These are phyloP conservation scores for Strigops habroptila DNA, from an alignment of 2,113 vertebrate species.

Conservation along the genomic window DNA sequence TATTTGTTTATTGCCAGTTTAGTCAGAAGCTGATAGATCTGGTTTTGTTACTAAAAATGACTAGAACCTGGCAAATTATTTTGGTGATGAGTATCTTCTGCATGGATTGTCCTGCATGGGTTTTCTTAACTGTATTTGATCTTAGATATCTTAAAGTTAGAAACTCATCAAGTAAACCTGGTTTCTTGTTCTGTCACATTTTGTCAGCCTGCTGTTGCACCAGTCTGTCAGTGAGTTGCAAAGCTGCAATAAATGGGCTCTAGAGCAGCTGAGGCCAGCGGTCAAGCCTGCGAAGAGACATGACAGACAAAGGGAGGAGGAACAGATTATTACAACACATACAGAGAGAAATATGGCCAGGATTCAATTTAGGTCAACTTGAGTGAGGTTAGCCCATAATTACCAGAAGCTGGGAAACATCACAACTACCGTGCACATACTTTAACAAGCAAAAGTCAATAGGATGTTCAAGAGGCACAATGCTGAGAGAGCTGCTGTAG, in stretches of 20 bases:
- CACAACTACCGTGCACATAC: fast-evolving
- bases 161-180: not conserved
- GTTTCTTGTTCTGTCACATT: not conserved
- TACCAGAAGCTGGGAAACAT: not conserved
- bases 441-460: not conserved
- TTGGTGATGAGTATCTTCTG: not conserved
- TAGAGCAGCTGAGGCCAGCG: not conserved
- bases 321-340: not conserved
- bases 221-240: not conserved
- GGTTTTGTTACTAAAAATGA: not conserved
- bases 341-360: not conserved
- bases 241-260: fast-evolving
- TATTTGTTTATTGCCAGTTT: not conserved
- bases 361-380: not conserved
- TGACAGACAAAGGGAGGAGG: not conserved
- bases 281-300: fast-evolving
- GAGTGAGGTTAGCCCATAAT: not conserved
- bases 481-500: fast-evolving
- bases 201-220: not conserved
- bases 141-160: not conserved
- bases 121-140: not conserved
- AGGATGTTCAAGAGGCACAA: not conserved
- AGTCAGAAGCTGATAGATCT: not conserved
- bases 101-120: not conserved
- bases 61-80: not conserved